These are phyloP conservation scores for Ophiodon elongatus DNA, from an alignment of 2,113 vertebrate genomes.

Conservation along the genomic window DNA sequence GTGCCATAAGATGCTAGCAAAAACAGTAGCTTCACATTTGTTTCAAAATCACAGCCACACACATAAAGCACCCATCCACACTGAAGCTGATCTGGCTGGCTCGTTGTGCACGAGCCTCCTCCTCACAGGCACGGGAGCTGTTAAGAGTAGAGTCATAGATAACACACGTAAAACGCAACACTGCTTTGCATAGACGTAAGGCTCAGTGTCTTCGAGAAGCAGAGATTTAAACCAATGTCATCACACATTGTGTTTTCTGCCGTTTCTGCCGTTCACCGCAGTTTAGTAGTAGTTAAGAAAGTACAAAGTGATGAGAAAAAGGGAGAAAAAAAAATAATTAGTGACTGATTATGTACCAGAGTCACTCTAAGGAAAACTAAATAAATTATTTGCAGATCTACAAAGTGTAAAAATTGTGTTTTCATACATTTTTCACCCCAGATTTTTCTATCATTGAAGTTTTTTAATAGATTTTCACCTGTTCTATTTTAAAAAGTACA, in stretches of 20 bases:
- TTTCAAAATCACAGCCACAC: slow-evolving; percentile 32
- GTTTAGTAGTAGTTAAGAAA: not conserved
- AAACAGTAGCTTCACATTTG: slow-evolving; percentile 23
- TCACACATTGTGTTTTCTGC: not conserved
- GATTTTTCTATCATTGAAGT: too few relatives aligned
- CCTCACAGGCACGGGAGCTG: slow-evolving; percentile 46
- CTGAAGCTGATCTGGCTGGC: slow-evolving; percentile 38
- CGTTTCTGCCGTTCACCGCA: not conserved
- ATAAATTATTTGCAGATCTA: not conserved
- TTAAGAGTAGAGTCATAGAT: slow-evolving; percentile 38
- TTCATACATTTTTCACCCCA: not conserved
- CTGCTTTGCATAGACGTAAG: slow-evolving; percentile 21
- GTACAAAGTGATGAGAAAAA: not conserved
- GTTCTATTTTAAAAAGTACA: not conserved
- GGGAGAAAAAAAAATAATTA: not conserved
- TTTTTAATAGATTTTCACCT: not conserved
- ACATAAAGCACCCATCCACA: slow-evolving; percentile 52
- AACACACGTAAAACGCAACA: slow-evolving; percentile 41
- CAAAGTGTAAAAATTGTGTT: not conserved
- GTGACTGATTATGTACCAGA: not conserved
- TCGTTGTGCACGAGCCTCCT: slow-evolving; percentile 25
- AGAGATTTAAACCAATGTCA: not conserved
- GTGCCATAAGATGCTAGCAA: slow-evolving; percentile 34
- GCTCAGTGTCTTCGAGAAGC: slow-evolving; percentile 51
- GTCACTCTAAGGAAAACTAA: not conserved